Evolutionary conservation across 1,140 invertebrate genomes (phyloP).

Genomic region (Brevipalpus yothersi): DNA sequence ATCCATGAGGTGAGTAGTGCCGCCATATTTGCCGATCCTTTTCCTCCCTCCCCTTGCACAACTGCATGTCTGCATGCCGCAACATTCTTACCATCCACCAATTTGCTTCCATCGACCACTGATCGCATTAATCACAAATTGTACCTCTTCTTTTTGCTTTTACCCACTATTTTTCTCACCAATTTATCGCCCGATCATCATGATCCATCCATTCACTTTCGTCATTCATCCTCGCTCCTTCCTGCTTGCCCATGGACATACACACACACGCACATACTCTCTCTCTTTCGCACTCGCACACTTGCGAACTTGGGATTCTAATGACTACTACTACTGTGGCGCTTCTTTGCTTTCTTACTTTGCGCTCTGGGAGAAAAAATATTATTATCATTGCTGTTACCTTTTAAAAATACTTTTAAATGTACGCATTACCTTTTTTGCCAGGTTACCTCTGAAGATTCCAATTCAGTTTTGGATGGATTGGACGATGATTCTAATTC

Average conservation of each 20-base stretch:
- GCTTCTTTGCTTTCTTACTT: neutral
- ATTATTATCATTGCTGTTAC: neutral
- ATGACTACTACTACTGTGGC: neutral
- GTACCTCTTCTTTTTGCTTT: too few species aligned
- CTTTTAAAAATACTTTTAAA: neutral
- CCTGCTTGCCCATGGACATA: neutral
- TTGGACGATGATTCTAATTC: neutral
- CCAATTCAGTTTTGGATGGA: neutral
- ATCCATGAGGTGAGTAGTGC: too few species aligned
- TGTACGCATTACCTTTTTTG: too few species aligned
- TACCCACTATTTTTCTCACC: too few species aligned
- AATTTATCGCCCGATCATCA: too few species aligned
- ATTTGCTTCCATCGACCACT: too few species aligned
- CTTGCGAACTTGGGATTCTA: neutral
- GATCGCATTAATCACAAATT: too few species aligned
- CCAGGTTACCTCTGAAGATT: neutral
- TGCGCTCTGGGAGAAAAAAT: neutral
- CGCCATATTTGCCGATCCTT: too few species aligned
- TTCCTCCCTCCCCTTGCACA: too few species aligned
- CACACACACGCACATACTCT: neutral
- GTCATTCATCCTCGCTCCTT: neutral
- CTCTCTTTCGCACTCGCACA: too few species aligned
- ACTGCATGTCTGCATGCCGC: too few species aligned
- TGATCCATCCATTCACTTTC: neutral
- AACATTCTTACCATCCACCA: too few species aligned